Base-by-base conservation (phyloP, 2,113 vertebrate species). In the Lophius piscatorius region DNA sequence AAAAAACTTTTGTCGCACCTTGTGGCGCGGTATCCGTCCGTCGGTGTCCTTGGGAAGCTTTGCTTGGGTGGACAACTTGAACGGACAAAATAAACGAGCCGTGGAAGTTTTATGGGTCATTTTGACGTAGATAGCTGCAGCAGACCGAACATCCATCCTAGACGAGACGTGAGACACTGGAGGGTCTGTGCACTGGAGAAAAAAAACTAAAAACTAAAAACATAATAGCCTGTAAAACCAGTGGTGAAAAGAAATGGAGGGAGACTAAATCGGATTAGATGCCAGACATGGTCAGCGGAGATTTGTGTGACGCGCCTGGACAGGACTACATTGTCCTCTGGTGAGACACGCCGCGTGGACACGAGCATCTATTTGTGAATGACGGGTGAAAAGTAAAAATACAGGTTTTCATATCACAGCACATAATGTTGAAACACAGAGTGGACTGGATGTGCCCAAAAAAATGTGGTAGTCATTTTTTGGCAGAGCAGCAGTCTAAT, bases 201-300 rank as follows among this genome's bases (percentile, higher is more conserved):
- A n/a, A n/a, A n/a, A n/a, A 73, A 36, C 41, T 42, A 59, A 70
- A 72, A 56, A 68, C 65, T 80, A 51, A 86, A 86, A 82, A 52
- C 66, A 84, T 84, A 80, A 87, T 59, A 78, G 80, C 65, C 68
- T 80, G 66, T 85, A 87, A 82, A 82, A 76, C 46, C 58, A 80
- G 70, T 71, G 66, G 82, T 70, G 68, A 82, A 85, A 86, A 69
- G 76, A 80, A 84, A 80, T 74, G 60, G 68, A 78, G 69, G 51
- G 41, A 56, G 70, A 69, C 76, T 18, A 45, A 70, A 65, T 79
- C 77, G 83, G 78, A 81, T 78, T 82, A 76, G 74, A 72, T 84
- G 81, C 82, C 82, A 83, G 63, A 70, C 59, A 45, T 49, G 54
- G 56, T 50, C 69, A 63, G 50, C 59, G 42, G 69, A 85, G 74